These are phyloP conservation scores for Bucco capensis DNA, from an alignment of 2,113 vertebrate species.

Conservation along the genomic window DNA sequence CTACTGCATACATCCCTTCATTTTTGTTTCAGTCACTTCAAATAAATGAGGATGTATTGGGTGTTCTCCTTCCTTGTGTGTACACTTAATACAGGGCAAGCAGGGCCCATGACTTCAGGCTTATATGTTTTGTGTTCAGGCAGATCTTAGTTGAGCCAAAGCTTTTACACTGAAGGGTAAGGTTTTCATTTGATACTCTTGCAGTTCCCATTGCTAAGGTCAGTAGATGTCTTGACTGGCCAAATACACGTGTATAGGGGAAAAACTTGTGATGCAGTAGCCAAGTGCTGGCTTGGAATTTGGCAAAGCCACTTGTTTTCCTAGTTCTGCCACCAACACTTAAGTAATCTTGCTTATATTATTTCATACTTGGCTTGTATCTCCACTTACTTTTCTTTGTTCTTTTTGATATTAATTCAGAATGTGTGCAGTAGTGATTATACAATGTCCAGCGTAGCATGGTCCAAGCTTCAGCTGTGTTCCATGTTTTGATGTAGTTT, in stretches of 20 bases:
- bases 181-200: neutral
- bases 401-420: neutral
- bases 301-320: conserved; percentile 13
- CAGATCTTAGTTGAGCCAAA: neutral
- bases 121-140: neutral
- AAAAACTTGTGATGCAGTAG: neutral
- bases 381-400: neutral
- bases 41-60: neutral
- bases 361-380: neutral
- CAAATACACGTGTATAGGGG: neutral
- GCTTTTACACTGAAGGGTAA: neutral
- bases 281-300: neutral
- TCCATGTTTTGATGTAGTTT: neutral
- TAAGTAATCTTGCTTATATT: neutral
- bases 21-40: neutral
- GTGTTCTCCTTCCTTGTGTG: neutral
- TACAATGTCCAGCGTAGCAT: neutral
- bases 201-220: neutral
- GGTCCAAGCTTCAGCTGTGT: neutral
- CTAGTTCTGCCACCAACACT: neutral
- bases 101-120: neutral
- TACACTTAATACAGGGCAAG: neutral
- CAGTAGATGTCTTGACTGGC: neutral
- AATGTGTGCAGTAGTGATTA: neutral
- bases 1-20: neutral